Base-by-base conservation (phyloP, 2,113 vertebrate genomes). In the Cyprinodon brontotheroides region DNA sequence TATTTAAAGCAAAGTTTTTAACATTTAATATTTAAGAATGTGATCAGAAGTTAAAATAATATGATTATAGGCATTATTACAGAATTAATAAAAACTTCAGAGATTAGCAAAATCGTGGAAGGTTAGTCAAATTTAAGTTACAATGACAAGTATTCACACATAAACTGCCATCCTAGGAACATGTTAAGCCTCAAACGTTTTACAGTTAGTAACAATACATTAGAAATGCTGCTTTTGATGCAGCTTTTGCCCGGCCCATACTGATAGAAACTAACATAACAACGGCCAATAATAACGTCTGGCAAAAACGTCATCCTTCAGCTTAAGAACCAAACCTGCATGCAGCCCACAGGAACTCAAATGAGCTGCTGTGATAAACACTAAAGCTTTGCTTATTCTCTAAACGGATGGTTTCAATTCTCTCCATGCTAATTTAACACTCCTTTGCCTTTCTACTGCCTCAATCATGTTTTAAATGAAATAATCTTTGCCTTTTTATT, bases 401-500 rank as follows among this genome's bases (percentile, higher is more conserved):
- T 53, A 20, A 53, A n/a, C 20, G 17, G 50, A n/a, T 57, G 17
- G 7, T 57, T 57, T 57, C 7, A 20, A 65, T 29, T 40, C 48
- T 22, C 17, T 64, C 75, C 14, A 20, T 36, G 20, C 59, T 15
- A 5, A 57, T 68, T 72, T 43, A 68, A 37, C 62, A 0, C 3
- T 57, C 22, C 59, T 53, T 4, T 62, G 64, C 29, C 13, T 11
- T 20, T 68, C 17, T 8, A 17, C 45, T 67, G 69, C 15, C 50
- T 48, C 50, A 43, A 61, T 59, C 59, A 39, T 57, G 50, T n/a
- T n/a, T 15, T n/a, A 69, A 77, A 43, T 3, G 7, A 60, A 22
- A 41, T 63, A 59, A 70, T 63, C n/a, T 68, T 65, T 4, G 3
- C 60, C 53, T 47, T 70, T 83, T 60, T 48, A 63, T 65, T 12